These are phyloP conservation scores for Protomyctophum bolini DNA, from an alignment of 2,113 vertebrate species.

Conservation along the genomic window DNA sequence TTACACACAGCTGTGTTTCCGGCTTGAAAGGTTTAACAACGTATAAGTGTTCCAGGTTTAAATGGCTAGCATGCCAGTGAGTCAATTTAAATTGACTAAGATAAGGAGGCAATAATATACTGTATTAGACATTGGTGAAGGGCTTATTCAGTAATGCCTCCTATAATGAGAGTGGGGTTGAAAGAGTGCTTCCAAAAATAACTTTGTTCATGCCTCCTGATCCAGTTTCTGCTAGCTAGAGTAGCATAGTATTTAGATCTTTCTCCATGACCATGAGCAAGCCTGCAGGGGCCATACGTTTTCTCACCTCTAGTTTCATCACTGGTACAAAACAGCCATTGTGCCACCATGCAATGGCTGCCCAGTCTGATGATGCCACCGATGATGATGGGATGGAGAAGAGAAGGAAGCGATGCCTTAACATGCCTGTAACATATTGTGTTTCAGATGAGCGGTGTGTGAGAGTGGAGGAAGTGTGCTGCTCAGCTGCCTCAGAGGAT, in stretches of 20 bases:
- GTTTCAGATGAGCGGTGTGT: constrained; percentile 64
- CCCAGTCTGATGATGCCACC: too few relatives aligned
- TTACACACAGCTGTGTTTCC: too few relatives aligned
- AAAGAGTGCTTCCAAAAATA: constrained; percentile 45
- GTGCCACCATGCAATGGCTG: too few relatives aligned
- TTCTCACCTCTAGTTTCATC: too few relatives aligned
- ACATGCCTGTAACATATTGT: constrained; percentile 7
- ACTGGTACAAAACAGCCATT: too few relatives aligned
- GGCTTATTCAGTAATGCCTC: constrained; percentile 31
- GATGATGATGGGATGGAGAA: too few relatives aligned
- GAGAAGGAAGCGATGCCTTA: too few relatives aligned
- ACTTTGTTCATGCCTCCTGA: not conserved
- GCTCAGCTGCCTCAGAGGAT: constrained; percentile 53
- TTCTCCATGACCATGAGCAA: too few relatives aligned
- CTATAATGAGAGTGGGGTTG: constrained; percentile 32
- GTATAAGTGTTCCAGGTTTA: too few relatives aligned
- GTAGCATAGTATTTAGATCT: not conserved
- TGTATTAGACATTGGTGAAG: constrained; percentile 16
- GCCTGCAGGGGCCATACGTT: too few relatives aligned
- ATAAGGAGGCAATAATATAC: not conserved
- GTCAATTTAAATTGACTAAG: constrained; percentile 13
- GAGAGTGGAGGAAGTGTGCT: constrained; percentile 42
- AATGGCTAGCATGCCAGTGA: not conserved
- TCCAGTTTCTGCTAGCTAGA: constrained; percentile 32
- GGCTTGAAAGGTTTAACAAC: too few relatives aligned